Base-by-base conservation (phyloP, 2,113 vertebrate genomes). In the Actinemys pallida region DNA sequence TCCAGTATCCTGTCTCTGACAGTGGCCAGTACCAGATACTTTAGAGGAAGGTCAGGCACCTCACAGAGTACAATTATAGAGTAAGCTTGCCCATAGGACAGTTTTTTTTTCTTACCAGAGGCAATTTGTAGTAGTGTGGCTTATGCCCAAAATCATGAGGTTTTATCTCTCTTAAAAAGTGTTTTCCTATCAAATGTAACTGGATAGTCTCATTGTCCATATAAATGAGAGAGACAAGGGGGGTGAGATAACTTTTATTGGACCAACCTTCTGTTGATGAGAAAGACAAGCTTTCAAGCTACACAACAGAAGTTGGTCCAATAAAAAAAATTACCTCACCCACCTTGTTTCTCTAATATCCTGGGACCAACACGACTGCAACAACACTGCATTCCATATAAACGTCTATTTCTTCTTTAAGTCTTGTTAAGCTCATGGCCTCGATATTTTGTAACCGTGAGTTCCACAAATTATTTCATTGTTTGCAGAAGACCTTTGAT, bases 31-130 rank as follows among this genome's bases (percentile, higher is more conserved):
- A 1, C 35, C 6, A 10, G 78, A 27, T 49, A 17, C 87, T 94
- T 20, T 83, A 45, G 9, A 22, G 94, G 92, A 83, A 2, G 10
- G 22, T 86, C 29, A 76, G 47, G 57, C 65, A 39, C 49, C 25
- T 0, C 90, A 59, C 4, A 8, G 3, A 4, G 65, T 83, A 52
- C 47, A 81, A 5, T 47, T 83, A 42, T 2, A 54, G 50, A 84
- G 25, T 56, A 52, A 12, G 27, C 0, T 14, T 76, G 86, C 53
- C 89, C 45, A 65, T 2, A 3, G 81, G 82, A 83, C 50, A 84
- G 42, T 75, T 92, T 50, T 78, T 95, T 95, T 93, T 80, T 50
- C 62, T 91, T 85, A 8, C 62, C 49, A 52, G 25, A 88, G 56
- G 56, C 82, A 79, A 79, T 88, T 59, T 84, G 9, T 52, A 45